Base-by-base conservation (phyloP, 2,113 vertebrate genomes). In the Bombycilla garrulus region DNA sequence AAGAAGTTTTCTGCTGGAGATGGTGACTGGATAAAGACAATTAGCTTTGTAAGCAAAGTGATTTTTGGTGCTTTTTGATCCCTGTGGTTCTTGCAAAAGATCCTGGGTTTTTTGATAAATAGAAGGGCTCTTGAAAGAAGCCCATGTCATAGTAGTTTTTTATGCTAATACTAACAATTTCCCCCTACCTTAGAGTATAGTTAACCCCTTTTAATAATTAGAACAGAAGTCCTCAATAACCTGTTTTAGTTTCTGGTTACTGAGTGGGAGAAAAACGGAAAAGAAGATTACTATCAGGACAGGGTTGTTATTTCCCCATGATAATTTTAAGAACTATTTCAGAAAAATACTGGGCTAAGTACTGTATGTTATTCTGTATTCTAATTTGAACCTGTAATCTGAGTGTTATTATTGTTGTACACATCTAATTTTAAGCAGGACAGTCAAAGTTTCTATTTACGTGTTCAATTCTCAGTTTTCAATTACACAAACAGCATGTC, bases 401-500 rank as follows among this genome's bases (percentile, higher is more conserved):
- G 5, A 57, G 61, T 67, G 16, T 69, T 69, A 23, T n/a, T 89
- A 36, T 54, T 78, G 36, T 40, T 73, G 48, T 70, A 72, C 7
- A 36, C 35, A 58, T 73, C 31, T 90, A 36, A 85, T 85, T 88
- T 81, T 64, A 70, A 28, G 50, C 16, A 91, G 70, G 66, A 78
- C 36, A 85, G 28, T 6, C 40, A 18, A 48, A 48, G 17, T 66
- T 92, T 54, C 58, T 82, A 62, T 73, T 86, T 88, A 47, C 26
- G 22, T 71, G 35, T 70, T 80, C 80, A 84, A 6, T 92, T 90
- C 73, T 92, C 92, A 60, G 84, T 83, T 86, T 81, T 88, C 93
- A 93, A 31, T 84, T 57, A 90, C 91, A 92, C 81, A 86, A 96
- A 70, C 90, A 95, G 28, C 91, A 86, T 53, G 70, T 40, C 42